A percentile compares a stretch with the other conserved stretches of the same genome.
phyloP scores from a whole-genome alignment of 2,888 invertebrate species.

The Nymphalis c-album region DNA sequence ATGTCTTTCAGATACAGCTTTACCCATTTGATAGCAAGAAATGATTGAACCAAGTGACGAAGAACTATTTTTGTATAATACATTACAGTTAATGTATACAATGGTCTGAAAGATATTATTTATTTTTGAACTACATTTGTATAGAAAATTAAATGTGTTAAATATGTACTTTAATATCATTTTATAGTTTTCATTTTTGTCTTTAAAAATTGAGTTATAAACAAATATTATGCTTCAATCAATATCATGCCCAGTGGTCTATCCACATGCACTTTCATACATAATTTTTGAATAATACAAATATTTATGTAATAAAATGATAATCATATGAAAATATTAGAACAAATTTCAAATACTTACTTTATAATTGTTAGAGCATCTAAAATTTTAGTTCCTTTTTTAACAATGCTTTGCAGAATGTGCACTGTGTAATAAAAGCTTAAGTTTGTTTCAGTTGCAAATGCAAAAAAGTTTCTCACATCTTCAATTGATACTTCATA shows the following conservation, averaged over 20 bases:
- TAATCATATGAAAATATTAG: no score
- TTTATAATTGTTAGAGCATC: conserved; percentile 41
- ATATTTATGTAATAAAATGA: no score
- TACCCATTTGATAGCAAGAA: conserved; percentile 58
- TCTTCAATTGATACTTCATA: conserved; percentile 50
- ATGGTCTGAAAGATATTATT: conserved; percentile 48
- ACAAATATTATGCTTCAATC: no score
- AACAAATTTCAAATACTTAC: conserved; percentile 43
- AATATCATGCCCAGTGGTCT: no score
- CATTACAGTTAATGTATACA: conserved; percentile 59
- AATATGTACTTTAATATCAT: no score
- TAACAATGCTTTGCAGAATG: conserved; percentile 56
- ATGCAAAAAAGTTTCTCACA: conserved; percentile 48
- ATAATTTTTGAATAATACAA: no score
- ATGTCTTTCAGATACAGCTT: conserved; percentile 44
- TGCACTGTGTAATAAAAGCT: conserved; percentile 56
- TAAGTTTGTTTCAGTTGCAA: conserved; percentile 48
- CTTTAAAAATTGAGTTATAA: no score
- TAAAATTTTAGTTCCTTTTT: conserved; percentile 42
- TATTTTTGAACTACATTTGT: conserved; percentile 2
- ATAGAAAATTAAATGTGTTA: not conserved
- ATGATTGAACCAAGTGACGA: conserved; percentile 55
- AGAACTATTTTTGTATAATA: conserved; percentile 58
- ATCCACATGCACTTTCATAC: no score
- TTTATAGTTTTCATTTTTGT: no score